Evolutionary conservation across 1,140 invertebrate species (phyloP), one percentile per base, ranked within the genome.

Genomic region (Trichogramma pretiosum): DNA sequence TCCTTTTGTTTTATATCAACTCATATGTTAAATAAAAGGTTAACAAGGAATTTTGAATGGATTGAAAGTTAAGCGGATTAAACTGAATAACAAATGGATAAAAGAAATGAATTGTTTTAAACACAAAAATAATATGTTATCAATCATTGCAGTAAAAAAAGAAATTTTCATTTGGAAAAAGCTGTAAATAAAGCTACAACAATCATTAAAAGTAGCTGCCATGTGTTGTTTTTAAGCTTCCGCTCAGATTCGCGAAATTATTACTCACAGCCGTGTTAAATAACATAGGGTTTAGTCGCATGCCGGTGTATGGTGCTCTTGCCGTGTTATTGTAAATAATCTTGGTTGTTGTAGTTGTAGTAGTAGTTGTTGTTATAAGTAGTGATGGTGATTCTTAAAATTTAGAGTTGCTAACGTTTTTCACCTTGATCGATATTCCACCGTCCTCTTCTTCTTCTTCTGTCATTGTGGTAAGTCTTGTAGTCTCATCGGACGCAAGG

Each of bases 361-460:
- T 34, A 22, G 45, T 32, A 13, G 43, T 46, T 18, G 43, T 46
- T 13, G 40, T 42, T 17, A 17, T 50, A 48, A 45, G 19, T 50
- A 49, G 47, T 57, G 24, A 21, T 44, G 3, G 3, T 60, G 57
- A 56, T 61, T 57, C 52, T 63, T 67, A 68, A 58, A 68, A 62
- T 68, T 70, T 64, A 60, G 65, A 66, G 61, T 66, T 65, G 63
- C 63, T 68, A 58, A 67, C 61, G 48, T 62, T 57, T 61, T 61
- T 76, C 65, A 79, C 76, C 70, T 77, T 77, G 55, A 80, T 80
- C 30, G 74, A 77, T 38, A 79, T 75, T 23, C 72, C 70, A 63
- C 71, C 72, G 56, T 76, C 74, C 47, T 77, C 75, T 38, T 75
- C 75, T 41, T 73, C 70, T 50, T 77, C 75, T 43, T 77, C 74